Conservation (phyloP, 2,113 vertebrate genomes). For the Actinemys pallida region DNA sequence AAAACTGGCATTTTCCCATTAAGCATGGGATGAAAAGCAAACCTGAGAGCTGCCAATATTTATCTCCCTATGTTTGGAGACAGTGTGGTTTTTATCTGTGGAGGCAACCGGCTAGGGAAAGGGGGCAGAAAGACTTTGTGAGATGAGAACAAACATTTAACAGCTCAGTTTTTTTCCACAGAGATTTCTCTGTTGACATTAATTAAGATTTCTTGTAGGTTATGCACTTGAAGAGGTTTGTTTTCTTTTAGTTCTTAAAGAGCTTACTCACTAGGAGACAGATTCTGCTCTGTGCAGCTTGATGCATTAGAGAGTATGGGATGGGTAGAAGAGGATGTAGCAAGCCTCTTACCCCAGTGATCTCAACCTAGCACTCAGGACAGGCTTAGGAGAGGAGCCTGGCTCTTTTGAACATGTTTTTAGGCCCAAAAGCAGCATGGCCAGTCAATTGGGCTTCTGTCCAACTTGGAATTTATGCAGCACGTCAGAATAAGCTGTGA, state of each 20-base stretch:
- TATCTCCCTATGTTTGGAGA: constrained; percentile 51
- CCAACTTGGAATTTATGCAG: rapidly evolving
- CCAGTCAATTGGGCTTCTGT: neutral
- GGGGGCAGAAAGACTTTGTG: constrained; percentile 38
- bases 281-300: neutral
- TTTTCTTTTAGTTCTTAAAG: constrained; percentile 10
- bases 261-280: neutral
- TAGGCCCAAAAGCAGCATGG: neutral
- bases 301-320: neutral
- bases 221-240: constrained; percentile 22
- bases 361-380: rapidly evolving
- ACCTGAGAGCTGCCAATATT: constrained; percentile 67
- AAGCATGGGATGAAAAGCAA: constrained; percentile 68
- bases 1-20: constrained; percentile 68
- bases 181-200: constrained; percentile 16
- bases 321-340: neutral
- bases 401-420: neutral
- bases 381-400: neutral
- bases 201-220: constrained; percentile 68
- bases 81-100: constrained; percentile 46
- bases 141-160: constrained; percentile 57
- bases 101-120: constrained; percentile 30
- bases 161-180: constrained; percentile 1
- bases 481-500: neutral
- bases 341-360: neutral